Base-by-base conservation (phyloP, 2,888 invertebrate genomes). In the Cacoxenus indagator region DNA sequence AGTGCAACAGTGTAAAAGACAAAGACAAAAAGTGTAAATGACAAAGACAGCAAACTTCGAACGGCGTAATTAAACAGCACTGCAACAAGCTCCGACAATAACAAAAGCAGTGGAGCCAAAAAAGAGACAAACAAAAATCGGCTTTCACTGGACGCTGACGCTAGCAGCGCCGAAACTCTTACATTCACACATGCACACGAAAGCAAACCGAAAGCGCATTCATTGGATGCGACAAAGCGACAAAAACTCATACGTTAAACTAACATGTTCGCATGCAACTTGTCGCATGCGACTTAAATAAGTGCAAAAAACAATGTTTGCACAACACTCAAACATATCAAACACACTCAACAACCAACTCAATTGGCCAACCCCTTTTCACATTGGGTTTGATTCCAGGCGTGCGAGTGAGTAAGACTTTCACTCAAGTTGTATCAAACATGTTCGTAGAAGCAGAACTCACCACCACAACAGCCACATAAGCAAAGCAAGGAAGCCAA, bases 201-300 rank as follows among this genome's bases (percentile, higher is more conserved):
- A 11, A 8, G 8, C 2, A 37, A 37, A 37, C 37, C 8, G 14
- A 37, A 37, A 48, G 68, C 65, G 77, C 78, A 78, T 37, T 82
- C 78, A 75, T 75, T 81, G 67, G 70, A 71, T 61, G 80, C 80
- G 69, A 83, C 80, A 80, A 77, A 73, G 75, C 76, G 66, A 72
- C 79, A 81, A 71, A 72, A 64, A 45, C 17, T 70, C 61, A 54
- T 67, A 69, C 64, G 67, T 71, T 78, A 77, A 75, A 78, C 73
- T 72, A 78, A 76, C 78, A 78, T 77, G 72, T 59, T 67, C n/a
- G 73, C 73, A 46, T n/a, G 48, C 48, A 48, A 26, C 4, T 14
- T 9, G 43, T 8, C n/a, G 17, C 17, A 66, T 27, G 45, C 43
- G 22, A 24, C 27, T 54, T 48, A 45, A 24, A 66, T 45, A 55